Evolutionary conservation across 2,888 invertebrate species (phyloP).

Genomic region (Omphaloscelis lunosa): DNA sequence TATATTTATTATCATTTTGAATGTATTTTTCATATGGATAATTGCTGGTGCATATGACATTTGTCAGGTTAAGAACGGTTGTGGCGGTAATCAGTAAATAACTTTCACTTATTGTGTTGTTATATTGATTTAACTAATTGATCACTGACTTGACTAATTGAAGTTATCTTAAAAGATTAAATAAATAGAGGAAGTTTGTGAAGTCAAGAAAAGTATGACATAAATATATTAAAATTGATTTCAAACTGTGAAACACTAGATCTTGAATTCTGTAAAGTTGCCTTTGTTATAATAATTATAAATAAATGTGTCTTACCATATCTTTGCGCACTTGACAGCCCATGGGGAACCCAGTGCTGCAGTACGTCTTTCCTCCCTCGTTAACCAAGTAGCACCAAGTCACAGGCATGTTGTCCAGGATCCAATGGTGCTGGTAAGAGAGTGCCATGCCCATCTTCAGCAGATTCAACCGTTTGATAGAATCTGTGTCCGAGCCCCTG

Average conservation of each 20-base stretch:
- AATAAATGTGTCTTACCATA: constrained; percentile 78
- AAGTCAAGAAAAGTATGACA: constrained; percentile 8
- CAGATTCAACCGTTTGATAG: constrained; percentile 93
- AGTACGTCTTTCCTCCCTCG: constrained; percentile 93
- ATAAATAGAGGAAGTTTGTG: constrained; percentile 14
- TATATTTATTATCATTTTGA: not conserved
- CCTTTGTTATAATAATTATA: not conserved
- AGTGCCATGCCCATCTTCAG: constrained; percentile 97
- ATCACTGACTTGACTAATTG: constrained; percentile 30
- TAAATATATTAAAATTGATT: constrained; percentile 8
- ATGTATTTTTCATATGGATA: not conserved
- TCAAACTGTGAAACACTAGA: not conserved
- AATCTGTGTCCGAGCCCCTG: constrained; percentile 91
- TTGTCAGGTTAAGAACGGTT: not conserved
- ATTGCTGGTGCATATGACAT: not conserved
- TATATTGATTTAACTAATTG: constrained; percentile 40
- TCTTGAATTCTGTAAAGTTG: not conserved
- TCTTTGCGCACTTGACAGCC: constrained; percentile 95
- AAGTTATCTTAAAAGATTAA: constrained; percentile 24
- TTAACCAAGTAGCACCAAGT: constrained; percentile 98
- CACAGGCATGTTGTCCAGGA: constrained; percentile 99
- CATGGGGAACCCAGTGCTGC: constrained; percentile 99
- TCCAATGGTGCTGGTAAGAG: constrained; percentile 99
- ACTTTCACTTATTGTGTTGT: constrained; percentile 24
- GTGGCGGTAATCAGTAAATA: not conserved